Evolutionary conservation across 23 tunicate species (phyloP), one percentile per base, ranked within the genome.

Genomic region (Trididemnum clinides): DNA sequence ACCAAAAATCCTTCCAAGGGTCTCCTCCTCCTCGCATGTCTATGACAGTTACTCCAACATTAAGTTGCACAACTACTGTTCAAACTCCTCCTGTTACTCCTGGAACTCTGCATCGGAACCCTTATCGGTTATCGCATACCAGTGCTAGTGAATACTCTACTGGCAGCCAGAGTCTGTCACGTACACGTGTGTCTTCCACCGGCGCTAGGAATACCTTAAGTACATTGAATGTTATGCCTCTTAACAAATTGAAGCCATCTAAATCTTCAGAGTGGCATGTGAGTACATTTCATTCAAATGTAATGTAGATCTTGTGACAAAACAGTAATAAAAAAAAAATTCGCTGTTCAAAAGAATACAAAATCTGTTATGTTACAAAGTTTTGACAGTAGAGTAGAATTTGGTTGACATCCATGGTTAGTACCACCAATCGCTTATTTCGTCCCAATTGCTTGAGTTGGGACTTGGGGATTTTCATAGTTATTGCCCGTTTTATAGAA

Each of bases 241-340:
- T 89, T 30, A 83, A 77, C 32, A 78, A 75, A 33, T 50, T 90
- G 31, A 78, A 85, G 65, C 76, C 86, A 2, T 85, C 89, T 0
- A 84, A 85, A 50, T 90, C 89, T 22, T 85, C 74, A 29, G 89
- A 90, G 59, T 89, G 85, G 85, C 86, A 84, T 26, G 95, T 87
- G 51, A 80, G 91, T 70, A 51, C 12, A 3, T 69, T 23, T 69
- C 4, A 19, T 19, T 6, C n/a, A n/a, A n/a, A n/a, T n/a, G n/a
- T n/a, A n/a, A n/a, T n/a, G n/a, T n/a, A n/a, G n/a, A n/a, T n/a
- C n/a, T n/a, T n/a, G n/a, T n/a, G n/a, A n/a, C n/a, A n/a, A n/a
- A n/a, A n/a, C n/a, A n/a, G n/a, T n/a, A n/a, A n/a, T n/a, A n/a
- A n/a, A n/a, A n/a, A n/a, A n/a, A n/a, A n/a, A n/a, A n/a, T n/a